A percentile compares a stretch with the other conserved stretches of the same genome.
Conservation (phyloP, 1,140 invertebrate genomes). For the Aphaenogaster floridana region DNA sequence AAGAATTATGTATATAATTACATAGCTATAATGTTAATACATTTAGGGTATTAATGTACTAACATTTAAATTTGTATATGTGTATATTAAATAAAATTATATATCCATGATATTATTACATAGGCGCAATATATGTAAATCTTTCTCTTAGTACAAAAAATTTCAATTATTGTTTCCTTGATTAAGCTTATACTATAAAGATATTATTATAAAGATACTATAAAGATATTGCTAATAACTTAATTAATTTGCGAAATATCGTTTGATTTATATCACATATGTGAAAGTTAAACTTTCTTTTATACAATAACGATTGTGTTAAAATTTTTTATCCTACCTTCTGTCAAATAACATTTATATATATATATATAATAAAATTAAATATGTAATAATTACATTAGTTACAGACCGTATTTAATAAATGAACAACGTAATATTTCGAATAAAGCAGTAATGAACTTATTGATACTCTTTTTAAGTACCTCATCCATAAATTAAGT, state of each 20-base stretch:
- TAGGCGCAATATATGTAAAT: not conserved
- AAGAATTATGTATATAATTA: constrained; percentile 6
- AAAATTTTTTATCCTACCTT: not conserved
- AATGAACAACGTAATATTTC: not conserved
- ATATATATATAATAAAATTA: not conserved
- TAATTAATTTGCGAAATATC: not conserved
- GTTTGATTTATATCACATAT: not conserved
- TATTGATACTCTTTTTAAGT: not conserved
- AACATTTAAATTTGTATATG: not conserved
- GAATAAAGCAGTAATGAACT: constrained; percentile 4
- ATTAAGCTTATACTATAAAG: not conserved
- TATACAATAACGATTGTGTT: not conserved
- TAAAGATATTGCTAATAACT: not conserved
- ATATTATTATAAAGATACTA: not conserved
- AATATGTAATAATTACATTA: not conserved
- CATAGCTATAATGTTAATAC: constrained; percentile 25
- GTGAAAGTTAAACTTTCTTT: constrained; percentile 14
- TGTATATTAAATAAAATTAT: not conserved
- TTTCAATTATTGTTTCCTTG: not conserved
- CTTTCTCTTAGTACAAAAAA: not conserved
- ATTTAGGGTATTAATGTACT: not conserved
- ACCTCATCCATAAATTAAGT: constrained; percentile 11
- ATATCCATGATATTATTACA: not conserved
- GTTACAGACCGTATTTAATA: not conserved
- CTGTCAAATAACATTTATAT: not conserved